phyloP scores from a whole-genome alignment of 2,888 invertebrate genomes.

The Chrysolina oricalcia region DNA sequence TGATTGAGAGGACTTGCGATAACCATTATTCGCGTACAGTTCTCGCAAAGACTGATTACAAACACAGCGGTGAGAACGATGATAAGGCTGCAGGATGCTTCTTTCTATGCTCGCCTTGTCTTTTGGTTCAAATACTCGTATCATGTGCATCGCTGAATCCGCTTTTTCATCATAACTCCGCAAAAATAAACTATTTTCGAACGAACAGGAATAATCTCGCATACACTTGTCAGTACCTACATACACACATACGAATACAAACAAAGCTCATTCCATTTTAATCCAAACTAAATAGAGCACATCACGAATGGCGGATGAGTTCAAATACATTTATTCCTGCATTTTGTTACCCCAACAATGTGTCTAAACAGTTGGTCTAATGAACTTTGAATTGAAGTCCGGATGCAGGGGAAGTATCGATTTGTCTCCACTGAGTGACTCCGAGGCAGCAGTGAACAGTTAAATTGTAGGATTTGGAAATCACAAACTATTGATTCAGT shows the following conservation, averaged over 20 bases:
- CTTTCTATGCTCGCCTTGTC: too few species aligned
- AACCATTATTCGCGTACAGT: too few species aligned
- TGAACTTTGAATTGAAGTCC: conserved; percentile 35
- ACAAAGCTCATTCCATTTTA: conserved; percentile 36
- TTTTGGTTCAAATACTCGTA: too few species aligned
- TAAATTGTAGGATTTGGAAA: background rate
- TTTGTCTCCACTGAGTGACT: conserved; percentile 16
- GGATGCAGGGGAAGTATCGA: conserved; percentile 25
- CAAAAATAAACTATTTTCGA: background rate
- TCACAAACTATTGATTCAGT: background rate
- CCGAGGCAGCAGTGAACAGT: background rate
- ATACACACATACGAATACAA: conserved; percentile 28
- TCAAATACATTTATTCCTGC: conserved; percentile 41
- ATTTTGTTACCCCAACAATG: conserved; percentile 37
- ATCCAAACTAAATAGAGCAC: conserved; percentile 40
- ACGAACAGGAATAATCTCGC: conserved; percentile 31
- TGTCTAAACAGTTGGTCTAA: conserved; percentile 34
- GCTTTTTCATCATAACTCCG: background rate
- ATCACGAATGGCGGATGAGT: conserved; percentile 37
- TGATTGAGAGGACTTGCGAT: too few species aligned
- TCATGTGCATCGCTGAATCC: too few species aligned
- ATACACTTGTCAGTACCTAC: conserved; percentile 33
- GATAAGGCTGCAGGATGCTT: too few species aligned
- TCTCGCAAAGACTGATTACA: too few species aligned
- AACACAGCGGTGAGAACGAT: too few species aligned